Base-by-base conservation (phyloP, 2,888 invertebrate genomes). In the Slavum lentiscoides region DNA sequence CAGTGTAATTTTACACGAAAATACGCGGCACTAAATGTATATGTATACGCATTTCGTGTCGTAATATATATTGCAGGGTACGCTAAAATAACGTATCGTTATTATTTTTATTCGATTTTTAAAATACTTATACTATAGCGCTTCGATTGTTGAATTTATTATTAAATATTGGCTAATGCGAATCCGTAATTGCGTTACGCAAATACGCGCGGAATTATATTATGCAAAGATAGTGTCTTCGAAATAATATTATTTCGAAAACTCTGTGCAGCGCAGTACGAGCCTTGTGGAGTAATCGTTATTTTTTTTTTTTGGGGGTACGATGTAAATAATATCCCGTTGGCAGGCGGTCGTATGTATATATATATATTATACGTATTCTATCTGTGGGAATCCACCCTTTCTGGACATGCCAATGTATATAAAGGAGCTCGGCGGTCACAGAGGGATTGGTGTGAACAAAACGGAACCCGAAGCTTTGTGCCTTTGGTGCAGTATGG, bases 371-470 rank as follows among this genome's bases (percentile, higher is more conserved):
- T 30, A 30, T 30, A 30, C 30, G 30, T 4, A 30, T 30, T 30
- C 30, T 30, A 30, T 37, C 30, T 74, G 59, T 53, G n/a, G 49
- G 11, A 37, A 53, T 69, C 68, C 30, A 30, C 30, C 61, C 62
- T 77, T 68, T n/a, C 53, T 19, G 23, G 39, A 5, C 58, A 58
- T 74, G 15, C 39, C 19, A 39, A 58, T 66, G 6, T 43, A 15
- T 49, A 49, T 49, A 49, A 49, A 49, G 49, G 49, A 77, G 77
- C 70, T 62, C 55, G 53, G 64, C 5, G 70, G 80, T 64, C 64
- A n/a, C 64, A 66, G 58, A 69, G 66, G 70, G 64, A 80, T 72
- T 72, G 72, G 80, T 77, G 77, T 62, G 77, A 77, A 72, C 72
- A 80, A 80, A 80, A 80, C 58, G 43, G 43, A 58, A 72, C 62